phyloP scores from a whole-genome alignment of 2,113 vertebrate species.

The Rhabdomys dilectus region DNA sequence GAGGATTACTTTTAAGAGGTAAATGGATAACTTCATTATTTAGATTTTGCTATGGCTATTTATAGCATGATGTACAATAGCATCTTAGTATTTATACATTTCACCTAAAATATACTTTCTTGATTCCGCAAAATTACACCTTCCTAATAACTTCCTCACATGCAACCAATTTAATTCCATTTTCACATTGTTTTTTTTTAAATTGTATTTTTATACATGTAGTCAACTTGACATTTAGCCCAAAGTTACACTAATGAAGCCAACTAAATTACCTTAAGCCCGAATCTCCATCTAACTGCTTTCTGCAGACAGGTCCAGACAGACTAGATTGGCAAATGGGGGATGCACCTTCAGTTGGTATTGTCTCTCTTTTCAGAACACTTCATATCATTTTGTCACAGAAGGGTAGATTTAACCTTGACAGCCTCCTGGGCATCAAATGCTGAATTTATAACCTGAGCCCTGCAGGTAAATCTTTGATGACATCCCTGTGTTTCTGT shows the following conservation, averaged over 20 bases:
- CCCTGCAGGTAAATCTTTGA: conserved; percentile 58
- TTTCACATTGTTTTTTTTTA: neutral
- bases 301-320: neutral
- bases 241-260: conserved; percentile 23
- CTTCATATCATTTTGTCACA: neutral
- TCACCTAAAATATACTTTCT: conserved; percentile 38
- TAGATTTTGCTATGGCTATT: conserved; percentile 47
- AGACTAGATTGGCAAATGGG: neutral
- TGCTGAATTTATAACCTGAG: conserved; percentile 54
- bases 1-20: conserved; percentile 30
- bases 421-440: conserved; percentile 22
- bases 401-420: conserved; percentile 40
- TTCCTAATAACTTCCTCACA: neutral
- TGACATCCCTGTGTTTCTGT: conserved; percentile 65
- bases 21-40: conserved; percentile 46
- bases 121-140: neutral
- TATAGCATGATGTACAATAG: neutral
- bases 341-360: neutral
- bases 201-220: neutral
- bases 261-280: conserved; percentile 16
- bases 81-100: conserved; percentile 4
- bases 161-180: conserved; percentile 3
- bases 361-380: neutral
- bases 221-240: conserved; percentile 33
- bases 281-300: conserved; percentile 14